phyloP scores from a whole-genome alignment of 2,888 invertebrate species.

The Drosophila phalerata region DNA sequence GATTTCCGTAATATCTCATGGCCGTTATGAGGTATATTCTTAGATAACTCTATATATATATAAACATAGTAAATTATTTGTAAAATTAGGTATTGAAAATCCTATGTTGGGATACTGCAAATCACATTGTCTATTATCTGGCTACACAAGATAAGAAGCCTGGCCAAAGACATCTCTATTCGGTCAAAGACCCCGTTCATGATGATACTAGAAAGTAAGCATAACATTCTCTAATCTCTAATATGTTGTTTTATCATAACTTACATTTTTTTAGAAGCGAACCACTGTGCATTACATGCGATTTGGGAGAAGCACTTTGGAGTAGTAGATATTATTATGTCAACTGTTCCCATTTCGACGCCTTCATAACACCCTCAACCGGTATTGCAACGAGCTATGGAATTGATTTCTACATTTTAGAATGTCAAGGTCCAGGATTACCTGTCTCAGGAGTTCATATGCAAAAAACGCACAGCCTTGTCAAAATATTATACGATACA shows the following conservation, averaged over 20 bases:
- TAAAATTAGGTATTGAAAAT: slow-evolving; percentile 87
- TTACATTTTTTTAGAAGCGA: slow-evolving; percentile 86
- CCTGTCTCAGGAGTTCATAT: slow-evolving; percentile 93
- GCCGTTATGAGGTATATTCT: slow-evolving; percentile 91
- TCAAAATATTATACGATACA: slow-evolving; percentile 92
- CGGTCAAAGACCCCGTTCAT: slow-evolving; percentile 91
- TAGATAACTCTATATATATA: neutral
- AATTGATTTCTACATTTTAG: slow-evolving; percentile 90
- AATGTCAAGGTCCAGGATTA: slow-evolving; percentile 96
- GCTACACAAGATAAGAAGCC: slow-evolving; percentile 93
- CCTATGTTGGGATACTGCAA: slow-evolving; percentile 93
- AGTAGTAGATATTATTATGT: slow-evolving; percentile 92
- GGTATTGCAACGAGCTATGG: slow-evolving; percentile 84
- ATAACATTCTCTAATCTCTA: neutral
- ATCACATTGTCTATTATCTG: slow-evolving; percentile 92
- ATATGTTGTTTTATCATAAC: neutral
- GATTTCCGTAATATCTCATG: slow-evolving; percentile 94
- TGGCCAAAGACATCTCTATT: slow-evolving; percentile 95
- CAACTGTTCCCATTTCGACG: slow-evolving; percentile 95
- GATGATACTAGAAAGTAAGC: slow-evolving; percentile 88
- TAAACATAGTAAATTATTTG: neutral
- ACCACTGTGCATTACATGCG: slow-evolving; percentile 95
- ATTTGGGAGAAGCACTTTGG: slow-evolving; percentile 91
- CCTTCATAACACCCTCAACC: slow-evolving; percentile 88
- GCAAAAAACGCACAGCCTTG: slow-evolving; percentile 91